These are phyloP conservation scores for Zosterops hypoxanthus DNA, from an alignment of 2,113 vertebrate species.

Conservation along the genomic window DNA sequence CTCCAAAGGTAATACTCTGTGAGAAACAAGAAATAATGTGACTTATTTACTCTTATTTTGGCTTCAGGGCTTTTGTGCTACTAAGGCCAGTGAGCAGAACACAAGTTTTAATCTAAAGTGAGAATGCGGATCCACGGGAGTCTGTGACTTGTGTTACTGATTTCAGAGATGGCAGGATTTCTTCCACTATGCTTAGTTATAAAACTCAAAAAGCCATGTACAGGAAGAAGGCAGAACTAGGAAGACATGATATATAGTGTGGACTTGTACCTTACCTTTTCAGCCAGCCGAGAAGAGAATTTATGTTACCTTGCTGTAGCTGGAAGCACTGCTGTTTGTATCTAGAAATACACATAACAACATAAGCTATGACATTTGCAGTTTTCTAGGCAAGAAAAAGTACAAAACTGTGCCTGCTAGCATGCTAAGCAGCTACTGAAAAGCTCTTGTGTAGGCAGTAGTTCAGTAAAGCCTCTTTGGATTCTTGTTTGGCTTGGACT, in stretches of 20 bases:
- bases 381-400: slow-evolving; percentile 25
- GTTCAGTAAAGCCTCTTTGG: background rate
- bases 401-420: background rate
- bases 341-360: background rate
- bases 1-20: background rate
- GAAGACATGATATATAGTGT: background rate
- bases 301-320: background rate
- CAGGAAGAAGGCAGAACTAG: background rate
- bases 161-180: background rate
- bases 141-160: background rate
- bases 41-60: background rate
- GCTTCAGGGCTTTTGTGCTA: background rate
- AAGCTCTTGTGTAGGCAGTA: background rate
- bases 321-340: background rate
- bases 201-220: background rate
- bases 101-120: background rate
- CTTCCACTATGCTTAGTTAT: background rate
- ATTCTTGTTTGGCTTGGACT: background rate
- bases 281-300: background rate
- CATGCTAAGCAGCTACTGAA: background rate
- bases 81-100: background rate
- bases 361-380: background rate
- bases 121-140: background rate
- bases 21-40: background rate
- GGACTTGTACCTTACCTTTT: background rate